Base-by-base conservation (phyloP, 2,888 invertebrate species). In the Hirtodrosophila trivittata region DNA sequence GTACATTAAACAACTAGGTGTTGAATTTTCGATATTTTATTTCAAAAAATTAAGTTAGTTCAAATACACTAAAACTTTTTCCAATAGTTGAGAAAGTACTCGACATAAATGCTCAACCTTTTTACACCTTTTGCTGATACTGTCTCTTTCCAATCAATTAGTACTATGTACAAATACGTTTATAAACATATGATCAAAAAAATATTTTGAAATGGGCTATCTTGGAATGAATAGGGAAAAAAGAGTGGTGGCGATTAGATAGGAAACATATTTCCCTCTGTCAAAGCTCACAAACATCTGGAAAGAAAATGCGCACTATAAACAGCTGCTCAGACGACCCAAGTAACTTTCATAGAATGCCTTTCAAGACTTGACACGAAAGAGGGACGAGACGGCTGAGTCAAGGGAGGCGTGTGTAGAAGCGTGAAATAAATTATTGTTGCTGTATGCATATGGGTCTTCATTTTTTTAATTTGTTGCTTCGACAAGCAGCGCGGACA, bases 341-440 rank as follows among this genome's bases (percentile, higher is more conserved):
- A 49, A 32, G 43, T 60, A 74, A 72, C 66, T 72, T 72, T 72
- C 74, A 10, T 67, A 67, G 58, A 71, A 62, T 45, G 41, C 41
- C 57, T 54, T 52, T 1, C 39, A 37, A 37, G 38, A 52, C 45
- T 62, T 5, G 33, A 7, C 21, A 30, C 14, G 12, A 18, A 37
- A n/a, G 5, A 8, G 33, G 1, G 0, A 3, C 5, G 14, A 16
- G 37, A 0, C 10, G 35, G 33, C 30, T 66, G 55, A 56, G 3
- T 38, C 63, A 63, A 7, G 8, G 5, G 26, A 13, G 56, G 14
- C 37, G 67, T 46, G 72, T 66, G 66, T 54, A 71, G 66, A n/a
- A 62, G 62, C 57, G 66, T 69, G 55, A 66, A 66, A 69, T 66
- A 16, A 62, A 54, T 56, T 25, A 42, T 51, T 56, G 28, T 56